A percentile compares a stretch with the other conserved stretches of the same genome.
Evolutionary conservation across 2,888 invertebrate species (phyloP).

Genomic region (Stictocephala bisonia): DNA sequence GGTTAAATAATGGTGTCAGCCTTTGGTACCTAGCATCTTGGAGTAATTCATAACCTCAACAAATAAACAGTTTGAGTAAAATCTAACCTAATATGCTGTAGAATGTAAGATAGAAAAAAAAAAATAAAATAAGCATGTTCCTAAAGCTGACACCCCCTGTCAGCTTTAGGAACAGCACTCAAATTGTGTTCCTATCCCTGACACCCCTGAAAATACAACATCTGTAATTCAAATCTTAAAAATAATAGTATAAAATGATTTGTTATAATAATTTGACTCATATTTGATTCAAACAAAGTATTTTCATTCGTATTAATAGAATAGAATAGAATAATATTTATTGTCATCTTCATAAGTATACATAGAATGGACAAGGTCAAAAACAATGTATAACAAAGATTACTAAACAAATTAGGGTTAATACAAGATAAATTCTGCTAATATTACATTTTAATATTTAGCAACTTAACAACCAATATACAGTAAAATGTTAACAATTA

Average conservation of each 20-base stretch:
- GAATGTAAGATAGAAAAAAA: neutral
- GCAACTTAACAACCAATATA: too few species aligned
- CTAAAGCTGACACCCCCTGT: constrained; percentile 6
- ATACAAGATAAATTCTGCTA: too few species aligned
- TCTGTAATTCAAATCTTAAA: neutral
- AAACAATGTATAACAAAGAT: too few species aligned
- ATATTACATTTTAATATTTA: too few species aligned
- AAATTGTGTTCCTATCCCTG: neutral
- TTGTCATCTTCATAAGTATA: too few species aligned
- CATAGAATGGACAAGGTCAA: too few species aligned
- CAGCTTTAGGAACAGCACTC: neutral
- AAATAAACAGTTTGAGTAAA: neutral
- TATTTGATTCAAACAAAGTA: too few species aligned
- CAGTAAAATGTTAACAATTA: too few species aligned
- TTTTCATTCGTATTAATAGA: too few species aligned
- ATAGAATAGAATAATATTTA: too few species aligned
- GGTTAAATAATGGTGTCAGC: neutral
- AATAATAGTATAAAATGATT: neutral
- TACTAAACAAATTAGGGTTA: too few species aligned
- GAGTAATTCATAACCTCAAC: neutral
- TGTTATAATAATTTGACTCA: too few species aligned
- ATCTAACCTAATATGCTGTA: neutral
- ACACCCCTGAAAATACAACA: neutral
- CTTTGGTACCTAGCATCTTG: neutral
- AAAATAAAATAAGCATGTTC: neutral